Base-by-base conservation (phyloP, 2,888 invertebrate species). In the Drosophila infuscata region DNA sequence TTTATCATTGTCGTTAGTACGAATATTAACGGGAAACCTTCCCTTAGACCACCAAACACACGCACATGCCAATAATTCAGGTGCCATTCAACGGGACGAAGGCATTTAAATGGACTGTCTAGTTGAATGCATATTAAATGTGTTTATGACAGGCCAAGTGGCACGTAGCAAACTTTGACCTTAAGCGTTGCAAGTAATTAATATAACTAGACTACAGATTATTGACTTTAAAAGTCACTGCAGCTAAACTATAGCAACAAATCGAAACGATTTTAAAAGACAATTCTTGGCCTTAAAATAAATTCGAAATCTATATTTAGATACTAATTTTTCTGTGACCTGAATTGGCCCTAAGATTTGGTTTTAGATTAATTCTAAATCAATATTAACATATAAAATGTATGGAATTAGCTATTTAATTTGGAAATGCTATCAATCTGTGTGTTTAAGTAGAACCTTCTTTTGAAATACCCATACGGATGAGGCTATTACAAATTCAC, bases 1-100 rank as follows among this genome's bases (percentile, higher is more conserved):
- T 48, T 65, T 62, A 70, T 81, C 72, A 69, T 57, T 70, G 67
- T 70, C 74, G 66, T 71, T 63, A 68, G 64, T 68, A 57, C 51
- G 58, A 51, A 60, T 60, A 81, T 71, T 71, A 71, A 53, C 57
- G 49, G 51, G 36, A 58, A 69, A 35, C 48, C 51, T 49, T 64
- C 61, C 62, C 41, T n/a, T 46, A 52, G 35, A 36, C 52, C 58
- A n/a, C n/a, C 46, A 2, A 25, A 25, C 15, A 35, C 53, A 35
- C 25, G 15, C 49, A 59, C 54, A 73, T 59, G 64, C 41, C 72
- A 63, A 81, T 69, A 70, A 70, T 57, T 73, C 53, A 65, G 52
- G 54, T 36, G 65, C 25, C 66, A 67, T 72, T 70, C 57, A 51
- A 66, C 71, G 53, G 36, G 17, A 20, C n/a, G 15, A n/a, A n/a